Conservation (phyloP, 2,888 invertebrate genomes). For the Eilema griseolum region DNA sequence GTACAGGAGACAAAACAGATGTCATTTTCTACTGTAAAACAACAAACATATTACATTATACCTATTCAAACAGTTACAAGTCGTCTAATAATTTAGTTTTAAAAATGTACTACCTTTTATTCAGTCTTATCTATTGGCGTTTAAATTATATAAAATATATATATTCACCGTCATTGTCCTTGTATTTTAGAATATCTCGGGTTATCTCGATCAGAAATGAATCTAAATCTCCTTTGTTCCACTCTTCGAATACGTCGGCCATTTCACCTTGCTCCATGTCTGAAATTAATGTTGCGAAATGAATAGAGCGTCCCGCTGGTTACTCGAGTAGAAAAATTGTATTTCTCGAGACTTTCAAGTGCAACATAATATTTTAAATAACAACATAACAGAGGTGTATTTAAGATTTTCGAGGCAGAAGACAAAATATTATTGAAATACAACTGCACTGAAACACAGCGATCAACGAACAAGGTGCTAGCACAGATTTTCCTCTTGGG, state of each 20-base stretch:
- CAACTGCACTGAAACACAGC: no score
- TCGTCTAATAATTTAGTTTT: no score
- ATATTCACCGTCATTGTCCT: slow-evolving; percentile 92
- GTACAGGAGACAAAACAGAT: no score
- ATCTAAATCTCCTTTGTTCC: slow-evolving; percentile 98
- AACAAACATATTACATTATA: no score
- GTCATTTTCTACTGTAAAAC: no score
- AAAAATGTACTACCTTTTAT: no score
- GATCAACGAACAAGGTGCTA: no score
- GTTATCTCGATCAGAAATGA: slow-evolving; percentile 99
- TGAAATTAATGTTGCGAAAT: slow-evolving; percentile 15
- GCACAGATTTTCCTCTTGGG: no score
- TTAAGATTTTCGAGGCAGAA: no score
- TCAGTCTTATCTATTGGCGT: no score
- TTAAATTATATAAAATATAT: background rate
- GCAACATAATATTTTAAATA: background rate
- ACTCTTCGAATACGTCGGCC: slow-evolving; percentile 94
- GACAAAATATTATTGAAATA: no score
- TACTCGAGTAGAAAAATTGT: background rate
- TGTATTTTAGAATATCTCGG: slow-evolving; percentile 96
- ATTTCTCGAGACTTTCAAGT: background rate
- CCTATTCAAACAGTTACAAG: no score
- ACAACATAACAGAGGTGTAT: background rate
- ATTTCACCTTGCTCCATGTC: slow-evolving; percentile 93
- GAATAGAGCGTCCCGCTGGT: background rate